Evolutionary conservation across 2,113 vertebrate species (phyloP), one percentile per base, ranked within the genome.

Genomic region (Bubo blakistoni): DNA sequence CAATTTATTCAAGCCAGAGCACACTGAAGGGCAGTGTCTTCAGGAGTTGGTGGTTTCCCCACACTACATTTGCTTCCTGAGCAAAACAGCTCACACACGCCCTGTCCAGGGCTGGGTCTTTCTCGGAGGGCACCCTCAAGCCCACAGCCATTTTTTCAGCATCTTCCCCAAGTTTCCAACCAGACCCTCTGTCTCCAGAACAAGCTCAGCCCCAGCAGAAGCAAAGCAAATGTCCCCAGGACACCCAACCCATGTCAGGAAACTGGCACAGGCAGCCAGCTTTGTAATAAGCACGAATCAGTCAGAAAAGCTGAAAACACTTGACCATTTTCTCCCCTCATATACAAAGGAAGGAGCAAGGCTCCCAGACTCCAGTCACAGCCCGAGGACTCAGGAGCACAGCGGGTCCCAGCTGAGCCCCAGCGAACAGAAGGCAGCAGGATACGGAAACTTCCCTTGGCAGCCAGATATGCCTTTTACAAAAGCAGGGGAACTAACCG

Each of bases 401-500:
- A 86, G 92, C 10, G 3, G 92, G 94, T 78, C 86, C 82, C 92
- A 71, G 91, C 70, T 51, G 29, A 94, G 66, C 71, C 89, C 78
- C 84, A 40, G 67, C 30, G 0, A 86, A 86, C 89, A 82, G 74
- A 88, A 95, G 87, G 74, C 94, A 92, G 91, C 95, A 95, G 97
- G 96, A 95, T 92, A 95, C 40, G 34, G 96, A 95, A 95, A 95
- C 94, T 92, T 94, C 91, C 86, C 80, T 95, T 96, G 96, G 96
- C 96, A 95, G 77, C 71, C 90, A 94, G 88, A 86, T 63, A 4
- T 47, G 87, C 16, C 63, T 90, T 77, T 66, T 5, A 95, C 84
- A 94, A 96, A 92, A 66, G 92, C 66, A 95, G 86, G 46, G 94
- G 92, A 97, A 91, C 95, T 73, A 80, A 89, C 51, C 29, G 62